These are phyloP conservation scores for Leucoraja ocellata DNA, from an alignment of 2,797 vertebrate genomes.

Conservation along the genomic window DNA sequence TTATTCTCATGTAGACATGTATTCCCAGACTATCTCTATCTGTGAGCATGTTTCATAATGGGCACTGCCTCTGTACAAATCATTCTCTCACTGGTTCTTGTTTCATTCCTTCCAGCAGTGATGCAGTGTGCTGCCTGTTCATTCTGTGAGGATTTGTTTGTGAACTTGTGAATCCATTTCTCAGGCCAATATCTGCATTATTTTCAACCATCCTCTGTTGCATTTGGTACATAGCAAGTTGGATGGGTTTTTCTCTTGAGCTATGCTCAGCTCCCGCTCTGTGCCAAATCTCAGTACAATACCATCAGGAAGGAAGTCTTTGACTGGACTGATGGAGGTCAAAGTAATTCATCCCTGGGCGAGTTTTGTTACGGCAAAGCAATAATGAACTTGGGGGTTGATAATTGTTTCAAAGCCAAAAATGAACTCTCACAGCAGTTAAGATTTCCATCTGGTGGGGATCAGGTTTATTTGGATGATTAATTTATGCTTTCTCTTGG, in stretches of 20 bases:
- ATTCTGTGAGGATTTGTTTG: neutral
- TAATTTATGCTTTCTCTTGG: neutral
- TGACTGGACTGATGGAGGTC: conserved; percentile 7
- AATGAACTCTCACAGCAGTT: neutral
- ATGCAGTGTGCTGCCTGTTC: no score
- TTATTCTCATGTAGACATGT: neutral
- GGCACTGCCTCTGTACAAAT: neutral
- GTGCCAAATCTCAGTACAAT: neutral
- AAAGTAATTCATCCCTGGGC: neutral
- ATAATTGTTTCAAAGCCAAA: conserved; percentile 5
- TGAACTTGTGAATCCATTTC: neutral
- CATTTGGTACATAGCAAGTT: neutral
- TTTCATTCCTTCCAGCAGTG: no score
- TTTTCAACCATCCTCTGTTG: neutral
- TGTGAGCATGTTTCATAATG: neutral
- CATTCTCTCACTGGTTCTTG: neutral
- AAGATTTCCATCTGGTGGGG: neutral
- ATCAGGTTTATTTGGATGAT: neutral
- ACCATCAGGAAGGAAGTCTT: neutral
- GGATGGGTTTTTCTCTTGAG: neutral
- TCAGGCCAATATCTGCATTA: neutral
- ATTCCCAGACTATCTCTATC: neutral
- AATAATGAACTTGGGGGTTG: neutral
- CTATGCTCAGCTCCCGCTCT: neutral
- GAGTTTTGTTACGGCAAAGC: neutral